phyloP scores from a whole-genome alignment of 1,140 invertebrate genomes.

The Akabosia matsudoensis region DNA sequence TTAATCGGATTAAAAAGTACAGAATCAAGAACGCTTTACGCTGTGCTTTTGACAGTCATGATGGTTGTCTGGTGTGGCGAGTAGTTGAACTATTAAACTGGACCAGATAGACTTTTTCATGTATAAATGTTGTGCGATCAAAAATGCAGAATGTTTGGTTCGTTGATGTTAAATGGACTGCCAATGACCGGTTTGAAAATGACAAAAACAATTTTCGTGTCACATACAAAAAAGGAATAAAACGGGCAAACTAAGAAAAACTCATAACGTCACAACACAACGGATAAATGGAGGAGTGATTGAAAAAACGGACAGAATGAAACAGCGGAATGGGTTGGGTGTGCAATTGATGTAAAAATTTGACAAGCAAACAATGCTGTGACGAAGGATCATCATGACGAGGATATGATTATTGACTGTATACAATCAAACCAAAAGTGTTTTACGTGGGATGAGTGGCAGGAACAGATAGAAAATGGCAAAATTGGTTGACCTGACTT shows the following conservation, averaged over 20 bases:
- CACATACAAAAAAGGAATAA: neutral
- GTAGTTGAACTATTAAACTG: neutral
- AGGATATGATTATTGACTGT: neutral
- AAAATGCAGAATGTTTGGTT: neutral
- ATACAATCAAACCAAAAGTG: neutral
- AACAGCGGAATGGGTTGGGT: neutral
- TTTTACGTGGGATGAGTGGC: too few relatives aligned
- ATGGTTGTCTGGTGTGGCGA: neutral
- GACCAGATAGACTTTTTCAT: neutral
- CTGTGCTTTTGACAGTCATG: too few relatives aligned
- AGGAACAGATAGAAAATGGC: too few relatives aligned
- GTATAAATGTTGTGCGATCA: neutral
- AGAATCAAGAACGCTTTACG: too few relatives aligned
- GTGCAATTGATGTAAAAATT: neutral
- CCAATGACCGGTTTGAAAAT: slow-evolving; percentile 1
- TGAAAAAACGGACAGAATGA: neutral
- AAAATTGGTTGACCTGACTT: too few relatives aligned
- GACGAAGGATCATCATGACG: neutral
- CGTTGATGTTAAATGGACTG: neutral
- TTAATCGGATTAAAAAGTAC: neutral
- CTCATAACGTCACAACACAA: too few relatives aligned
- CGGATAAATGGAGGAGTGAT: too few relatives aligned
- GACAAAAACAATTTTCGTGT: neutral
- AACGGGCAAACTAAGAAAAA: too few relatives aligned
- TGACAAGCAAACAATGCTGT: neutral